These are phyloP conservation scores for Leucophenga montana DNA, from an alignment of 2,888 invertebrate species.

Conservation along the genomic window DNA sequence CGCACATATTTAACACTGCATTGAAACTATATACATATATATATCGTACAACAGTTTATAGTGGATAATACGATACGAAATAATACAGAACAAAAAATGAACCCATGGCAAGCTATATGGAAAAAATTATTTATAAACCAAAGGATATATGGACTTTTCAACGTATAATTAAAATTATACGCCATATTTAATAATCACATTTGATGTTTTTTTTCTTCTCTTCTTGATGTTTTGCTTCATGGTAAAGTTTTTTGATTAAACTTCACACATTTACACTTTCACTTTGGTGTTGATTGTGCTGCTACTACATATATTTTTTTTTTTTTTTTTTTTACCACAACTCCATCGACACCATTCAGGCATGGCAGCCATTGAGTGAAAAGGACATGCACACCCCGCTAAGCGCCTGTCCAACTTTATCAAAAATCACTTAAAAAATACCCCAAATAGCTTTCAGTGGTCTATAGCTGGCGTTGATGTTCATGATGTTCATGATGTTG, in stretches of 20 bases:
- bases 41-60: no score
- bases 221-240: conserved; percentile 5
- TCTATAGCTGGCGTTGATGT: conserved; percentile 1
- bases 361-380: neutral
- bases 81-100: neutral
- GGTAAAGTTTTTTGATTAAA: conserved; percentile 27
- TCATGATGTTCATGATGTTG: neutral
- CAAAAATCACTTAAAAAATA: conserved; percentile 66
- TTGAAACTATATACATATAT: conserved; percentile 7
- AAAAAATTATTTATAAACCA: neutral
- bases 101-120: neutral
- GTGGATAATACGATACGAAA: neutral
- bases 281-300: neutral
- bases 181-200: conserved; percentile 24
- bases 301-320: conserved; percentile 7
- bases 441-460: conserved; percentile 50
- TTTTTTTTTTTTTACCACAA: conserved; percentile 6
- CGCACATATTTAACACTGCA: conserved; percentile 26
- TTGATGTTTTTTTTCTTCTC: neutral
- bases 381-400: neutral
- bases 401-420: conserved; percentile 51
- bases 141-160: conserved; percentile 1
- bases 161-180: conserved; percentile 28
- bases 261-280: conserved; percentile 27
- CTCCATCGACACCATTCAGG: neutral